phyloP scores from a whole-genome alignment of 92 coral and sea anemone species.

The Porites evermanni region DNA sequence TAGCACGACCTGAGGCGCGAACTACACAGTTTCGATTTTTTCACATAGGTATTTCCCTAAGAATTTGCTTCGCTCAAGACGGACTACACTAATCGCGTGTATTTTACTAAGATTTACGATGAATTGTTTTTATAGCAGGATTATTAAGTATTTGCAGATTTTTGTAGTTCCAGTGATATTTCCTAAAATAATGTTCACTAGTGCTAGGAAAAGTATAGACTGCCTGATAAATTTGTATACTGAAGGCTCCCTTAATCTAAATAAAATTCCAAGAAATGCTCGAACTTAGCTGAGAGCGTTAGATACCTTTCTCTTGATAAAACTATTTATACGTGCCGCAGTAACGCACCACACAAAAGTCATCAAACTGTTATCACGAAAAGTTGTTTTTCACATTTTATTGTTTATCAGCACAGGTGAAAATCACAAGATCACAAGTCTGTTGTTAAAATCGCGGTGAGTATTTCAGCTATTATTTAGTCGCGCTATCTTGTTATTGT shows the following conservation, averaged over 20 bases:
- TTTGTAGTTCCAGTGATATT: conserved; percentile 42
- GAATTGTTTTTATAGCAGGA: conserved; percentile 21
- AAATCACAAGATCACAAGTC: background rate
- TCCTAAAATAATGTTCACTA: background rate
- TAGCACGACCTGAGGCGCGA: background rate
- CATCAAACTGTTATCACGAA: background rate
- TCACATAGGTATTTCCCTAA: background rate
- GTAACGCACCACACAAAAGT: background rate
- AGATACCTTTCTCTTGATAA: background rate
- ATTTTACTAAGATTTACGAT: background rate
- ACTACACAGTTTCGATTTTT: background rate
- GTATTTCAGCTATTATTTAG: conserved; percentile 22
- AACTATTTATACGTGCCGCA: background rate
- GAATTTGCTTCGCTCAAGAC: background rate
- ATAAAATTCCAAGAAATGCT: background rate
- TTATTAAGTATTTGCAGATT: background rate
- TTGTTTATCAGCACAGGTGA: conserved; percentile 18
- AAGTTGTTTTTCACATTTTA: conserved; percentile 12
- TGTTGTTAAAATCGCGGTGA: conserved; percentile 27
- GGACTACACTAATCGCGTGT: background rate
- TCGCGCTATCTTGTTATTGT: conserved; percentile 13
- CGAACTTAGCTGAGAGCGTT: background rate
- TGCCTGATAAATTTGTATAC: background rate
- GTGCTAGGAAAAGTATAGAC: background rate
- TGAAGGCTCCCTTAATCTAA: background rate